A percentile compares a stretch with the other conserved stretches of the same genome.
Evolutionary conservation across 2,888 invertebrate species (phyloP).

Genomic region (Napeogenes sylphis): DNA sequence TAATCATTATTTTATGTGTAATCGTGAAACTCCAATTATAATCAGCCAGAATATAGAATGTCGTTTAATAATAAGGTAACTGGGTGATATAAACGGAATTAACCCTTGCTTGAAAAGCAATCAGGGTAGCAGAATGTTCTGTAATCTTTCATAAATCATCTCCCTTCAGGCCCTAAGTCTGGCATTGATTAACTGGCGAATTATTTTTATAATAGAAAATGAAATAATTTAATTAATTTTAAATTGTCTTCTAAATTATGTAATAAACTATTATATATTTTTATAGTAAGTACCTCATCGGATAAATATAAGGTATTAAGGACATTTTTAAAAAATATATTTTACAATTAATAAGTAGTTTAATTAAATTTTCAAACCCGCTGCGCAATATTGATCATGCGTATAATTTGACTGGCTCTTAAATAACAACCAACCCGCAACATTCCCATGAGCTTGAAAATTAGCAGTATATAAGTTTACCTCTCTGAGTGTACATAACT

Average conservation of each 20-base stretch:
- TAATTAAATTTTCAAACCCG: too few relatives aligned
- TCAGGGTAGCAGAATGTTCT: constrained; percentile 1
- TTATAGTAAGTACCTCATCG: too few relatives aligned
- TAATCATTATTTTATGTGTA: background rate
- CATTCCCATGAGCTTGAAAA: background rate
- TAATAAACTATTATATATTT: too few relatives aligned
- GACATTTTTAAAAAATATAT: too few relatives aligned
- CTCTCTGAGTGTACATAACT: background rate
- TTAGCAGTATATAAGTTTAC: background rate
- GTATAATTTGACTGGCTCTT: background rate
- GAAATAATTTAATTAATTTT: background rate
- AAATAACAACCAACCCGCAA: background rate
- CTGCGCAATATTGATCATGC: background rate
- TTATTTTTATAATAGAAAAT: background rate
- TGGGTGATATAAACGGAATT: constrained; percentile 4
- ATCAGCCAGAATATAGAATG: background rate
- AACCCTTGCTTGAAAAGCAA: constrained; percentile 1
- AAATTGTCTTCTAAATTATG: too few relatives aligned
- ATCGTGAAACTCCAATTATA: background rate
- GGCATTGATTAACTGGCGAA: constrained; percentile 1
- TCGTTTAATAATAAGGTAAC: constrained; percentile 3
- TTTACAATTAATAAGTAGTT: too few relatives aligned
- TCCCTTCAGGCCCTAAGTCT: constrained; percentile 4
- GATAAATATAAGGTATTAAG: too few relatives aligned
- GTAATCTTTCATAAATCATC: constrained; percentile 8